These are phyloP conservation scores for Oreotragus oreotragus DNA, from an alignment of 2,113 vertebrate species.

Conservation along the genomic window DNA sequence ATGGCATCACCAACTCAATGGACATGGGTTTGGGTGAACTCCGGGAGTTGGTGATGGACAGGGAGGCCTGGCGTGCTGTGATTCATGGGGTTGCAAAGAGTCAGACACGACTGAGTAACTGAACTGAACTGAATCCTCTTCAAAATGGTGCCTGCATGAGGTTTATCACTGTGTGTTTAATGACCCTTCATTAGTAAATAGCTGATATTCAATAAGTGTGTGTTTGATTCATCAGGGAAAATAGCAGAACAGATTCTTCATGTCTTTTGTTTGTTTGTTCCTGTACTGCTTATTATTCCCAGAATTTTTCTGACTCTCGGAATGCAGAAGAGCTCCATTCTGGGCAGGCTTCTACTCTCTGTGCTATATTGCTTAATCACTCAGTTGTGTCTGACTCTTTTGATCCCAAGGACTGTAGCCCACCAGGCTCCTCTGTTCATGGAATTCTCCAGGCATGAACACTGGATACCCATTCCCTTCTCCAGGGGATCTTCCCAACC, in stretches of 20 bases:
- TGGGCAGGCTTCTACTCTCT: not conserved
- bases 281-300: not conserved
- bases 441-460: not conserved
- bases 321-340: not conserved
- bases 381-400: not conserved
- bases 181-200: not conserved
- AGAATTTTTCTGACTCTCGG: not conserved
- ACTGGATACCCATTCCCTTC: not conserved
- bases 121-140: not conserved
- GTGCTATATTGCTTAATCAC: not conserved
- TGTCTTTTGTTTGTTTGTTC: not conserved
- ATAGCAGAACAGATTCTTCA: not conserved
- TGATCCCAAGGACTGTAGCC: not conserved
- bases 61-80: no score
- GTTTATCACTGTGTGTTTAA: not conserved
- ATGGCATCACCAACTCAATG: no score
- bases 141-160: not conserved
- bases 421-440: not conserved
- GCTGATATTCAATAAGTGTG: not conserved
- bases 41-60: no score
- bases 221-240: not conserved
- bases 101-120: fast-evolving
- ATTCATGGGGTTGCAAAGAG: no score
- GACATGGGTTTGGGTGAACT: no score
- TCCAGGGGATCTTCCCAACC: not conserved